phyloP scores from a whole-genome alignment of 2,797 vertebrate species.

The Sebastes vulpes region DNA sequence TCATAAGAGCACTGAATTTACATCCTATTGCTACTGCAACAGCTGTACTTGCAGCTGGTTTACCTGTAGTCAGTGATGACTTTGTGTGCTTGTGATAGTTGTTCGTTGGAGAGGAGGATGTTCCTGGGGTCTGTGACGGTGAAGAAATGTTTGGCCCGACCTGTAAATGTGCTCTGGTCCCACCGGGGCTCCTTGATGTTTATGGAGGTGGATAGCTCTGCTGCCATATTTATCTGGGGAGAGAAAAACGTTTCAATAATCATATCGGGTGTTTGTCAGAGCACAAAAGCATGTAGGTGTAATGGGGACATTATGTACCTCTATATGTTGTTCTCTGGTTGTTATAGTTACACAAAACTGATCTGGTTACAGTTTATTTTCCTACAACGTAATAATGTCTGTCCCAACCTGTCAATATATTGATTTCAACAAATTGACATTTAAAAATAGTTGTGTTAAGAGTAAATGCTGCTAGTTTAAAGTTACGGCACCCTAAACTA shows the following conservation, averaged over 20 bases:
- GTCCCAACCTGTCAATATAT: no score
- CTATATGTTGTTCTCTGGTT: no score
- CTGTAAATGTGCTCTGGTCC: constrained; percentile 96
- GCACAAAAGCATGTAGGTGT: not conserved
- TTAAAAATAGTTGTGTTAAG: no score
- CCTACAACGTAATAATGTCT: no score
- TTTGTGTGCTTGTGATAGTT: constrained; percentile 89
- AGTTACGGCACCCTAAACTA: no score
- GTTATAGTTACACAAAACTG: no score
- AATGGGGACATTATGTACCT: fast-evolving
- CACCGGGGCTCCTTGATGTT: constrained; percentile 98
- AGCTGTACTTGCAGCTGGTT: not conserved
- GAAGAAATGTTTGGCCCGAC: constrained; percentile 97
- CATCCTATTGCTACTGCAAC: not conserved
- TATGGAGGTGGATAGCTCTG: constrained; percentile 90
- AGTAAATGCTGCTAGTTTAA: no score
- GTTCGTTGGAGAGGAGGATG: constrained; percentile 91
- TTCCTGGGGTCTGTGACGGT: constrained; percentile 98
- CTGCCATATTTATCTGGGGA: constrained; percentile 90
- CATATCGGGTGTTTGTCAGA: not conserved
- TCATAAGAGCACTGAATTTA: not conserved
- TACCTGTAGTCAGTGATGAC: constrained; percentile 97
- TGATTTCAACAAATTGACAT: no score
- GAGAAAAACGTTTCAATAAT: not conserved
- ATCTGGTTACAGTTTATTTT: no score